These are phyloP conservation scores for Chaitophorus viminalis DNA, from an alignment of 2,888 invertebrate genomes.

Conservation along the genomic window DNA sequence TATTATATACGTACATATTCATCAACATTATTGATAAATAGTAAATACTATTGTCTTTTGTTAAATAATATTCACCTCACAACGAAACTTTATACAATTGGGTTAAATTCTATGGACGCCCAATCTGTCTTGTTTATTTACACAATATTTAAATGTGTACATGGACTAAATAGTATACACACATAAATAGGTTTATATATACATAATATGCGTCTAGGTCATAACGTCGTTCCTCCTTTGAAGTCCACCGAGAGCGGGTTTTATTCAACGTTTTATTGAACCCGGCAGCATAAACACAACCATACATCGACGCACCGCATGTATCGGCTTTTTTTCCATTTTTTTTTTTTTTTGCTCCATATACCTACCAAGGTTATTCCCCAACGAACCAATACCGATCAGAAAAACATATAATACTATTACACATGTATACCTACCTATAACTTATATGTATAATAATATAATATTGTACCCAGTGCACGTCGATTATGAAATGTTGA, in stretches of 20 bases:
- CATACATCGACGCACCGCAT: not conserved
- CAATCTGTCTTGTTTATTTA: slow-evolving; percentile 20
- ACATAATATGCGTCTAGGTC: slow-evolving; percentile 20
- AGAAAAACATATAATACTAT: not conserved
- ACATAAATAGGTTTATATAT: not conserved
- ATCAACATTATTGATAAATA: not conserved
- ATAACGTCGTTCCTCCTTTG: slow-evolving; percentile 21
- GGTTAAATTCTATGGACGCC: not conserved
- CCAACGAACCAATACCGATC: not conserved
- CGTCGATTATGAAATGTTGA: slow-evolving; percentile 28
- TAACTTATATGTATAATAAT: not conserved
- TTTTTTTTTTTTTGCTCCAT: slow-evolving; percentile 53
- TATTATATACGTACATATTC: too few relatives aligned
- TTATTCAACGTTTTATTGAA: slow-evolving; percentile 52
- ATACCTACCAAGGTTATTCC: slow-evolving; percentile 23
- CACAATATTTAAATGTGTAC: not conserved
- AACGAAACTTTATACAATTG: not conserved
- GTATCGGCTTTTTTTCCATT: not conserved
- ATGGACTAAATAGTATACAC: not conserved
- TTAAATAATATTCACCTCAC: not conserved
- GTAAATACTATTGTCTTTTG: not conserved
- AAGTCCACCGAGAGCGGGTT: slow-evolving; percentile 43
- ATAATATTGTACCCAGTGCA: not conserved
- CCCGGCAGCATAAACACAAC: slow-evolving; percentile 1
- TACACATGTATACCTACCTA: not conserved